phyloP scores from a whole-genome alignment of 2,888 invertebrate species.

The Phaedon cochleariae region DNA sequence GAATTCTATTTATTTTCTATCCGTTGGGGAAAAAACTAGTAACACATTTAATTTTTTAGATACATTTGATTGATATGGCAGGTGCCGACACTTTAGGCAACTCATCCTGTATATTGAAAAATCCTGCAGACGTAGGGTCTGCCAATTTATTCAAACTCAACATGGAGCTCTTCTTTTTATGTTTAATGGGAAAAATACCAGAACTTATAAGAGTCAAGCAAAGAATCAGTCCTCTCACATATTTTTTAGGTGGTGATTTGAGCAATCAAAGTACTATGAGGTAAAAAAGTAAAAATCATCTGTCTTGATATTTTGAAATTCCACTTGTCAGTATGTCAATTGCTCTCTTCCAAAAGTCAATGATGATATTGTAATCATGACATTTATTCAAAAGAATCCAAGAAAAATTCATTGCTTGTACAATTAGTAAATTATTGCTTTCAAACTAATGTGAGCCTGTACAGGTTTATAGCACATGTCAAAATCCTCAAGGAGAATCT shows the following conservation, averaged over 20 bases:
- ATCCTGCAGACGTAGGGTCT: constrained; percentile 53
- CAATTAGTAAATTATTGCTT: not conserved
- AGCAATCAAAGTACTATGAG: constrained; percentile 55
- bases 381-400: not conserved
- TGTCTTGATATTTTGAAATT: not conserved
- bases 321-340: not conserved
- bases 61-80: constrained; percentile 62
- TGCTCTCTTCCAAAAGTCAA: no score
- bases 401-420: not conserved
- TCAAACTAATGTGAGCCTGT: constrained; percentile 3
- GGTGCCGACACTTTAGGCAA: constrained; percentile 59
- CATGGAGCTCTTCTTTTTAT: constrained; percentile 58
- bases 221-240: constrained; percentile 56
- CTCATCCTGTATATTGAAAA: constrained; percentile 51
- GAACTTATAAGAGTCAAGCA: constrained; percentile 47
- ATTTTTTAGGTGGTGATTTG: constrained; percentile 57
- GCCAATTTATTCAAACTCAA: constrained; percentile 60
- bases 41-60: constrained; percentile 44
- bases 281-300: no score
- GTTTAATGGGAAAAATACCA: constrained; percentile 44
- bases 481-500: constrained; percentile 55
- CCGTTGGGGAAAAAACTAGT: no score
- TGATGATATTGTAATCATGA: not conserved
- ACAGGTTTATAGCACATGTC: constrained; percentile 61
- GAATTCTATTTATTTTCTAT: no score